Percentiles rank a stretch among this genome's conserved stretches.
phyloP scores from a whole-genome alignment of 2,888 invertebrate genomes.

The Temnothorax unifasciatus region DNA sequence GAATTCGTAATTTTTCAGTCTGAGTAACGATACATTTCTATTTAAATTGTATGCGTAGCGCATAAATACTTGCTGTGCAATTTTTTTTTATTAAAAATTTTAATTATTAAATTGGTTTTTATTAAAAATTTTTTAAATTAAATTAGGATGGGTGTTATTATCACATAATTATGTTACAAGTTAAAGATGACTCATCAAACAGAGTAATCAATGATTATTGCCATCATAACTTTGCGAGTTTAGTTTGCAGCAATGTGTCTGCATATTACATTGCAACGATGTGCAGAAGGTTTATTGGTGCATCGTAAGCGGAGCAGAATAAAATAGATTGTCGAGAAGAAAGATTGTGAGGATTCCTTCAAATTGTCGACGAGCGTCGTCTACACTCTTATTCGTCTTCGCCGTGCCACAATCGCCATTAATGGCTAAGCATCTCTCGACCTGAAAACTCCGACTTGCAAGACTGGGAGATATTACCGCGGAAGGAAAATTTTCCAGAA shows the following conservation, averaged over 20 bases:
- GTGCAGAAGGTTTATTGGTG: too few species aligned
- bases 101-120: background rate
- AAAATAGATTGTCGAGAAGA: conserved; percentile 50
- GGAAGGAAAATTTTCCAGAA: conserved; percentile 49
- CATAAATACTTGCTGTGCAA: background rate
- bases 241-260: background rate
- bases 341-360: conserved; percentile 60
- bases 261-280: background rate
- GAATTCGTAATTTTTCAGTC: background rate
- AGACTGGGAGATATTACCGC: conserved; percentile 31
- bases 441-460: conserved; percentile 54
- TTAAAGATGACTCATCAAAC: background rate
- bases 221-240: conserved; percentile 17
- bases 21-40: background rate
- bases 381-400: conserved; percentile 47
- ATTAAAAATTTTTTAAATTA: background rate
- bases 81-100: background rate
- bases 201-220: conserved; percentile 17
- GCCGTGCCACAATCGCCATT: conserved; percentile 62
- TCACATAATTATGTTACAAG: background rate
- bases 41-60: background rate
- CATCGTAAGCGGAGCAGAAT: conserved; percentile 35
- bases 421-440: conserved; percentile 67
- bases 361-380: conserved; percentile 56
- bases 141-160: background rate